A percentile compares a stretch with the other conserved stretches of the same genome.
Conservation (phyloP, 2,113 vertebrate genomes). For the Dasyurus viverrinus region DNA sequence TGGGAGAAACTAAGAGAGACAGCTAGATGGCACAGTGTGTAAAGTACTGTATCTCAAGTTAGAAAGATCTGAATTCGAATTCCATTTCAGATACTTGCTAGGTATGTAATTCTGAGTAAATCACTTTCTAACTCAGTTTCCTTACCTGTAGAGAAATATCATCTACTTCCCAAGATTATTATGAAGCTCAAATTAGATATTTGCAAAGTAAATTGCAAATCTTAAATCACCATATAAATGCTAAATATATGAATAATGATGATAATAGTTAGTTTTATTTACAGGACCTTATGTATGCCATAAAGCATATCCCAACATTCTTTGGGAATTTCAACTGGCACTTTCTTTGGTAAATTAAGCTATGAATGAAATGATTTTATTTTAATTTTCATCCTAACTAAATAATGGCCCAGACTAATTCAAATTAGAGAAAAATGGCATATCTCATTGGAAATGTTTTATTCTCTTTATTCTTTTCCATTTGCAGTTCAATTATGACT, state of each 20-base stretch:
- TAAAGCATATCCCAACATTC: not conserved
- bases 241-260: not conserved
- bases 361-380: not conserved
- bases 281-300: not conserved
- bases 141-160: not conserved
- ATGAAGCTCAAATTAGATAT: not conserved
- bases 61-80: not conserved
- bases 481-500: not conserved
- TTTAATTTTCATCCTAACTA: conserved; percentile 7
- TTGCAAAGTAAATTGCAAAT: not conserved
- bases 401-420: not conserved
- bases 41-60: not conserved
- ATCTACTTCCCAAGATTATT: not conserved
- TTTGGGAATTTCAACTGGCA: not conserved
- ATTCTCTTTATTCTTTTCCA: not conserved
- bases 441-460: not conserved
- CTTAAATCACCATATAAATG: not conserved
- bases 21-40: not conserved
- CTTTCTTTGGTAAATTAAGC: not conserved
- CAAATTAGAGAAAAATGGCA: not conserved
- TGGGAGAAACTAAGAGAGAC: not conserved
- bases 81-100: not conserved
- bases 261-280: not conserved
- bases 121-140: not conserved
- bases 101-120: not conserved